Evolutionary conservation across 92 coral and sea anemone species (phyloP).

Genomic region (Phenganax stokvisi): DNA sequence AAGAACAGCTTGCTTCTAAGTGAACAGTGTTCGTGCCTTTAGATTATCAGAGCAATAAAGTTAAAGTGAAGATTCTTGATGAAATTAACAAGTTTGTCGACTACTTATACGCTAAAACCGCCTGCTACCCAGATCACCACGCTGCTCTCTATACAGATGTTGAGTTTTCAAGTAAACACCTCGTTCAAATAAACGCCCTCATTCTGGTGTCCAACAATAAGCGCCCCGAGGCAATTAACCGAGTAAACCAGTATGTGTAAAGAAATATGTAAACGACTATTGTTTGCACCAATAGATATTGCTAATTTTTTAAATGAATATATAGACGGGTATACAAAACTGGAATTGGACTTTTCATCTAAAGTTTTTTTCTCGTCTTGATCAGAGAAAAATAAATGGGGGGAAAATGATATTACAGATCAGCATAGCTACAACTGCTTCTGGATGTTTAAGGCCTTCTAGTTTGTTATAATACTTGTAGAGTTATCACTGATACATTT

Average conservation of each 20-base stretch:
- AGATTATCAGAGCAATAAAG: constrained; percentile 21
- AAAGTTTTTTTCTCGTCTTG: constrained; percentile 73
- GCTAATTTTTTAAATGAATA: constrained; percentile 48
- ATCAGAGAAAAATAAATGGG: constrained; percentile 72
- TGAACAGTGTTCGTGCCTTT: constrained; percentile 32
- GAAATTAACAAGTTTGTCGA: constrained; percentile 4
- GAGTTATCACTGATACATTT: constrained; percentile 5
- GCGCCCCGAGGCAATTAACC: too few relatives aligned
- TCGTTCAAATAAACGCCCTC: too few relatives aligned
- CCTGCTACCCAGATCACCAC: too few relatives aligned
- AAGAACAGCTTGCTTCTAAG: constrained; percentile 1
- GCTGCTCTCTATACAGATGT: too few relatives aligned
- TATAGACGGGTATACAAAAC: constrained; percentile 50
- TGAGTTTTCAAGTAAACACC: too few relatives aligned
- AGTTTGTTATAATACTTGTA: background rate
- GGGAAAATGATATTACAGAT: constrained; percentile 73
- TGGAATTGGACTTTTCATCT: constrained; percentile 60
- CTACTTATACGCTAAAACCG: too few relatives aligned
- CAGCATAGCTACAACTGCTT: background rate
- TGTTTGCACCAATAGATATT: background rate
- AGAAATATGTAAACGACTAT: too few relatives aligned
- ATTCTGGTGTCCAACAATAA: too few relatives aligned
- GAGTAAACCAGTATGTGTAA: too few relatives aligned
- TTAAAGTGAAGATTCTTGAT: constrained; percentile 12
- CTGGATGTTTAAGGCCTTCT: too few relatives aligned